Percentiles rank a stretch among this genome's conserved stretches.
Conservation (phyloP, 2,888 invertebrate species). For the Sipha maydis region DNA sequence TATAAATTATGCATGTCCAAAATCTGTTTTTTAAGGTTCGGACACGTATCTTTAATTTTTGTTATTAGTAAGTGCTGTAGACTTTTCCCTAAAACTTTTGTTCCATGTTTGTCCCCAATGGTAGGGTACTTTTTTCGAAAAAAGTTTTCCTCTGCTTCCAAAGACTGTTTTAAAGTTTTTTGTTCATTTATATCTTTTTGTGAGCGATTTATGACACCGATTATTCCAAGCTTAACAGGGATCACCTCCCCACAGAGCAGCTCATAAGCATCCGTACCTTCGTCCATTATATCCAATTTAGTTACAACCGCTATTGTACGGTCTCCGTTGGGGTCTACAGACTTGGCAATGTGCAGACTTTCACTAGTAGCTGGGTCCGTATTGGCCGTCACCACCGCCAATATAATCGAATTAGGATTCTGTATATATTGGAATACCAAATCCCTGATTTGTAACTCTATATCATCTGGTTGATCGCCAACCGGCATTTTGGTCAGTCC, state of each 20-base stretch:
- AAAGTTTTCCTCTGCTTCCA: not conserved
- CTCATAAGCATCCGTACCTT: slow-evolving; percentile 98
- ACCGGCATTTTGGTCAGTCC: slow-evolving; percentile 77
- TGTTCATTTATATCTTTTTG: slow-evolving; percentile 91
- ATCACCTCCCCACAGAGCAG: slow-evolving; percentile 96
- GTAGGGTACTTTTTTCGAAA: not conserved
- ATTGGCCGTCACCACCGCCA: slow-evolving; percentile 97
- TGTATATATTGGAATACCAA: slow-evolving; percentile 86
- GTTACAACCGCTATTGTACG: slow-evolving; percentile 97
- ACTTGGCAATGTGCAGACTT: slow-evolving; percentile 93
- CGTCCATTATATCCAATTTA: slow-evolving; percentile 99
- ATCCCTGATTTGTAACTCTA: slow-evolving; percentile 90
- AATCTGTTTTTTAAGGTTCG: not conserved
- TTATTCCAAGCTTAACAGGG: slow-evolving; percentile 96
- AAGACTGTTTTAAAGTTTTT: slow-evolving; percentile 69
- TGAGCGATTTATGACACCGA: slow-evolving; percentile 97
- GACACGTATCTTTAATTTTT: slow-evolving; percentile 35
- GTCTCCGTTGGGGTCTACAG: slow-evolving; percentile 94
- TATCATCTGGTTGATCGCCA: slow-evolving; percentile 98
- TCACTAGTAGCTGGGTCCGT: slow-evolving; percentile 99
- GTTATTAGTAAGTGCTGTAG: not conserved
- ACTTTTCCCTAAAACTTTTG: not conserved
- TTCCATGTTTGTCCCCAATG: slow-evolving; percentile 15
- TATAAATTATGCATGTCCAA: not conserved
- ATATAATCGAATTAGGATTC: slow-evolving; percentile 97